These are phyloP conservation scores for Solenopsis fugax DNA, from an alignment of 1,140 invertebrate species.

Conservation along the genomic window DNA sequence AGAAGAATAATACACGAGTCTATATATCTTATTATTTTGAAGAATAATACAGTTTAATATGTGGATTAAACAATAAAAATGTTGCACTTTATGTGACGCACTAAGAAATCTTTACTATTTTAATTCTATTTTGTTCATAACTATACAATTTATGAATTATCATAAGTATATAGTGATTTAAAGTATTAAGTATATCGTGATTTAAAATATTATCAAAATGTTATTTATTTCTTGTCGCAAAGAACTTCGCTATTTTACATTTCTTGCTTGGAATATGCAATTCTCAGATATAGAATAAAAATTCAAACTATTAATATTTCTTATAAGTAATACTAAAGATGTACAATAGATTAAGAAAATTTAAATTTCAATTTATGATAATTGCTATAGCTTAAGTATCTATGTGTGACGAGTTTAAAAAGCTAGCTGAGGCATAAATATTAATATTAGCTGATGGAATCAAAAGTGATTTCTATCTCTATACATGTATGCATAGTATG, in stretches of 20 bases:
- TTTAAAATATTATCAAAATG: background rate
- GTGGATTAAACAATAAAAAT: background rate
- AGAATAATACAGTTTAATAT: background rate
- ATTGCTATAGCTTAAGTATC: background rate
- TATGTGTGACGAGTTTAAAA: background rate
- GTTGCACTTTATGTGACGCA: background rate
- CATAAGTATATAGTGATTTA: background rate
- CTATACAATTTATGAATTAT: background rate
- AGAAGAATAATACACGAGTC: too few species aligned
- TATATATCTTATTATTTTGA: too few species aligned
- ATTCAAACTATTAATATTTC: background rate
- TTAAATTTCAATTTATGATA: slow-evolving; percentile 15
- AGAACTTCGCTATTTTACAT: background rate
- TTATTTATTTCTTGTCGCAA: background rate
- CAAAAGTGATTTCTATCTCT: background rate
- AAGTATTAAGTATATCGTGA: too few species aligned
- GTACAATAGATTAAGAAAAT: background rate
- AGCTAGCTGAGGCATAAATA: background rate
- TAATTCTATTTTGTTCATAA: background rate
- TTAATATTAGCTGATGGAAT: background rate
- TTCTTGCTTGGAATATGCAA: background rate
- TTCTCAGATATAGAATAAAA: background rate
- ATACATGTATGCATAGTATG: background rate
- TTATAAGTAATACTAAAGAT: background rate
- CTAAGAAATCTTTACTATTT: background rate